Conservation (phyloP, 2,888 invertebrate species). For the Perizoma flavofasciatum region DNA sequence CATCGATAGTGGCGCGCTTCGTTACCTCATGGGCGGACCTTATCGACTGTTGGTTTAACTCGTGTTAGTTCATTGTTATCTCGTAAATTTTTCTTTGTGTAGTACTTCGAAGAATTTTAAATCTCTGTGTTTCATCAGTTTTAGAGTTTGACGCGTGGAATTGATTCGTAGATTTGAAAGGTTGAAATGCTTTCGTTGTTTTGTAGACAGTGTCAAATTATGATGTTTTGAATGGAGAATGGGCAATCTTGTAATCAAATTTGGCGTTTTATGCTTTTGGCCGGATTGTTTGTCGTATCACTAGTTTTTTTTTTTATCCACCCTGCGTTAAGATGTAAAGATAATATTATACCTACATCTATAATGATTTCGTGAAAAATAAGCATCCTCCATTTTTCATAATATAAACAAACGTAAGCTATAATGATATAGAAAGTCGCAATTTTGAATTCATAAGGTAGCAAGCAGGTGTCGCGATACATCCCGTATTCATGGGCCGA, state of each 20-base stretch:
- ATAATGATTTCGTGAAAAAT: conserved; percentile 1
- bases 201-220: not conserved
- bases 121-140: conserved; percentile 45
- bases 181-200: not conserved
- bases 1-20: conserved; percentile 78
- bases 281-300: too few species aligned
- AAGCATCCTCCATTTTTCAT: conserved; percentile 28
- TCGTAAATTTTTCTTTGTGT: conserved; percentile 54
- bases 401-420: conserved; percentile 46
- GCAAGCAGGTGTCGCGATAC: conserved; percentile 75
- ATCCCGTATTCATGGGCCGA: conserved; percentile 81
- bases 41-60: conserved; percentile 76
- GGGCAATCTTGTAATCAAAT: not conserved
- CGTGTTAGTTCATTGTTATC: conserved; percentile 74
- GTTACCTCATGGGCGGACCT: conserved; percentile 77
- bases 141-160: conserved; percentile 38
- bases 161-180: conserved; percentile 32
- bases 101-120: conserved; percentile 45
- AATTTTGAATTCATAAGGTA: conserved; percentile 78
- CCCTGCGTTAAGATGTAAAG: too few species aligned
- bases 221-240: conserved; percentile 1
- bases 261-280: too few species aligned
- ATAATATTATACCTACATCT: too few species aligned
- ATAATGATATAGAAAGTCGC: conserved; percentile 67
- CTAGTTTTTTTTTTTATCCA: too few species aligned